Evolutionary conservation across 2,888 invertebrate genomes (phyloP).

Genomic region (Caenorhabditis virilis): DNA sequence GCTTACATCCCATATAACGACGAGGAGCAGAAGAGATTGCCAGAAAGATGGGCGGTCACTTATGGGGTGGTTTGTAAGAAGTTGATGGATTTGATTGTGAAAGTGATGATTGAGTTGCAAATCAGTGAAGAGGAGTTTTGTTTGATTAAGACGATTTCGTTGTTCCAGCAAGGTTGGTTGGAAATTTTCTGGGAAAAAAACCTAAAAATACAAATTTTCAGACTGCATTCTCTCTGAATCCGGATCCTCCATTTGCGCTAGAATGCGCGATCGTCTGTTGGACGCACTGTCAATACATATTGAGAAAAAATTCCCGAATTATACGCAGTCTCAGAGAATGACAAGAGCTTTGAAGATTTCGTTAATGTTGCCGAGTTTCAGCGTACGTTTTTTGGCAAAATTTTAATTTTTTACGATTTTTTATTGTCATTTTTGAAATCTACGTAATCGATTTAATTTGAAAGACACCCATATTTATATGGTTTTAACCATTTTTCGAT

Average conservation of each 20-base stretch:
- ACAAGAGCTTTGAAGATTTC: slow-evolving; percentile 45
- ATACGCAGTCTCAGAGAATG: slow-evolving; percentile 39
- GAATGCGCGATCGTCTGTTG: slow-evolving; percentile 44
- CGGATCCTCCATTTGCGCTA: slow-evolving; percentile 22
- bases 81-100: slow-evolving; percentile 51
- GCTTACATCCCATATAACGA: slow-evolving; percentile 53
- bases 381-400: slow-evolving; percentile 44
- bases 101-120: slow-evolving; percentile 51
- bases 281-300: slow-evolving; percentile 44
- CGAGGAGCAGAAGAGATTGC: slow-evolving; percentile 43
- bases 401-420: neutral
- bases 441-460: too few species aligned
- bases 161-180: slow-evolving; percentile 50
- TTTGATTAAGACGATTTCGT: slow-evolving; percentile 53
- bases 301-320: slow-evolving; percentile 39
- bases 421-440: too few species aligned
- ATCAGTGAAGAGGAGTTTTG: slow-evolving; percentile 55
- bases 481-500: too few species aligned
- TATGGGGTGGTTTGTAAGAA: slow-evolving; percentile 54
- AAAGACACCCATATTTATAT: too few species aligned
- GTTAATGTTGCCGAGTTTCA: slow-evolving; percentile 51
- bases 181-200: neutral
- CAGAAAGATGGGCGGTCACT: slow-evolving; percentile 47
- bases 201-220: slow-evolving; percentile 15
- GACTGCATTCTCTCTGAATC: slow-evolving; percentile 47